Conservation (phyloP, 2,797 vertebrate species). For the Pterois miles region DNA sequence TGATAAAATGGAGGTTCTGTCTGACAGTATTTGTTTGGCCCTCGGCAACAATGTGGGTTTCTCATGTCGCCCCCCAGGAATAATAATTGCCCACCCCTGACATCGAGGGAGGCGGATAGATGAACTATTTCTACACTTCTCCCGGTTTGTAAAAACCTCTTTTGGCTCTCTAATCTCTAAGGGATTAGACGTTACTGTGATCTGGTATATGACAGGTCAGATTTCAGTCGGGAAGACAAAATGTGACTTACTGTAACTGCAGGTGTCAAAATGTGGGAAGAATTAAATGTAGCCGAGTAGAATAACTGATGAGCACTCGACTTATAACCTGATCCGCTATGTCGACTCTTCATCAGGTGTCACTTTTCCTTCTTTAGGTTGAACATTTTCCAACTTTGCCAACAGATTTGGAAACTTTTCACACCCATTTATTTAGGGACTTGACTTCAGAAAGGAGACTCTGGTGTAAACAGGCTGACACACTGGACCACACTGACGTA, state of each 20-base stretch:
- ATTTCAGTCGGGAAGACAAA: neutral
- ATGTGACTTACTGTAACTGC: neutral
- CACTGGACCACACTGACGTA: neutral
- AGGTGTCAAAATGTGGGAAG: neutral
- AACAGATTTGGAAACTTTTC: neutral
- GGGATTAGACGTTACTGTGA: neutral
- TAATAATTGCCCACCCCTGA: too few relatives aligned
- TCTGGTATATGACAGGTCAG: neutral
- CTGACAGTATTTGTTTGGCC: too few relatives aligned
- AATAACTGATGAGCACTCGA: neutral
- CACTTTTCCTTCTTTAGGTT: neutral
- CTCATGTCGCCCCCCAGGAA: too few relatives aligned
- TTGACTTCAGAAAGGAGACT: neutral
- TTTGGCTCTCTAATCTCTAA: neutral
- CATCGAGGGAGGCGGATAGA: neutral
- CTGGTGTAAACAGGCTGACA: neutral
- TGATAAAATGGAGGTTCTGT: too few relatives aligned
- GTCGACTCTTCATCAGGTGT: neutral
- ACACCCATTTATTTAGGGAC: neutral
- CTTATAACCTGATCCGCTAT: neutral
- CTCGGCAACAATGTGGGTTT: too few relatives aligned
- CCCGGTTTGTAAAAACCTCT: neutral
- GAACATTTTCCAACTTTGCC: neutral
- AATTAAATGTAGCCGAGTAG: neutral
- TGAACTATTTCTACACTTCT: conserved; percentile 5